These are phyloP conservation scores for Euwallacea fornicatus DNA, from an alignment of 1,140 invertebrate species.

Conservation along the genomic window DNA sequence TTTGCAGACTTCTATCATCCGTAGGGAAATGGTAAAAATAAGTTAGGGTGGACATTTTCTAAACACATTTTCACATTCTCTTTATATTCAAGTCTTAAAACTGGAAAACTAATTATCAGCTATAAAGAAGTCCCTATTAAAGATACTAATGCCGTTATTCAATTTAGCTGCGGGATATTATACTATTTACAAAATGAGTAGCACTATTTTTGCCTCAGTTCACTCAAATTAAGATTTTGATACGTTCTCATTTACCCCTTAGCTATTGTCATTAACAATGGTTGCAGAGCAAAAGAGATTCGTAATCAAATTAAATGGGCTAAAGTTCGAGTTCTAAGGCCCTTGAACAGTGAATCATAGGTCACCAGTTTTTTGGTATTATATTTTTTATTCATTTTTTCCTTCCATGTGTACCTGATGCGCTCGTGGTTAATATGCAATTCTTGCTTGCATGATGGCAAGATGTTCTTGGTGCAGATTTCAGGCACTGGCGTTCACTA, in stretches of 20 bases:
- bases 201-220: background rate
- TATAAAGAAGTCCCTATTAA: constrained; percentile 4
- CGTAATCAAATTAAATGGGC: background rate
- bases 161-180: background rate
- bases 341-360: background rate
- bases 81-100: constrained; percentile 14
- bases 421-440: background rate
- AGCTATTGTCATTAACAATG: background rate
- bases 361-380: background rate
- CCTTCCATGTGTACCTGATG: background rate
- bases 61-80: constrained; percentile 5
- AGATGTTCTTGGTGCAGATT: background rate
- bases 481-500: constrained; percentile 32
- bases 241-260: background rate
- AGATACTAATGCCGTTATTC: constrained; percentile 5
- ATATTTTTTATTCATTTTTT: background rate
- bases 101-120: constrained; percentile 4
- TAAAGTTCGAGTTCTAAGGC: background rate
- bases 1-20: constrained; percentile 30
- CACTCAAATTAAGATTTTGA: background rate
- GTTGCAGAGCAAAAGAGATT: background rate
- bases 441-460: background rate
- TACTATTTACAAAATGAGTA: background rate
- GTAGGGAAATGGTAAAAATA: constrained; percentile 30
- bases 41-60: constrained; percentile 24